Evolutionary conservation across 2,888 invertebrate genomes (phyloP).

Genomic region (Ochropacha duplaris): DNA sequence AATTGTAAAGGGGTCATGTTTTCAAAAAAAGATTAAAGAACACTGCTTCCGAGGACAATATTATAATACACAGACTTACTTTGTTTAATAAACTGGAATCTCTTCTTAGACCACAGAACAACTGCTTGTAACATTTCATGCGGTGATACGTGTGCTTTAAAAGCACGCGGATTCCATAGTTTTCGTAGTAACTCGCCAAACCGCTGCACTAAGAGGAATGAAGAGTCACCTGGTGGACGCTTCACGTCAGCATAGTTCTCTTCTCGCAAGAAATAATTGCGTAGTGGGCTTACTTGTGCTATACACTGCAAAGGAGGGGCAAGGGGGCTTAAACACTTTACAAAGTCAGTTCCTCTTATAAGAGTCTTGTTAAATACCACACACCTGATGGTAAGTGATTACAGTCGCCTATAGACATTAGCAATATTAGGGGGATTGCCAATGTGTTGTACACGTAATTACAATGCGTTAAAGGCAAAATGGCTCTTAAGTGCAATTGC

Average conservation of each 20-base stretch:
- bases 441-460: too few species aligned
- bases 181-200: constrained; percentile 98
- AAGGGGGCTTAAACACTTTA: too few species aligned
- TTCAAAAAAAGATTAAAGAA: too few species aligned
- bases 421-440: too few species aligned
- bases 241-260: constrained; percentile 94
- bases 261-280: constrained; percentile 97
- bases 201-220: constrained; percentile 93
- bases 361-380: too few species aligned
- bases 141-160: constrained; percentile 99
- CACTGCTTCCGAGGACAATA: not conserved
- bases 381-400: too few species aligned
- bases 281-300: constrained; percentile 96
- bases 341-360: too few species aligned
- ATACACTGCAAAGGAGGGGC: constrained; percentile 89
- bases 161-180: constrained; percentile 99
- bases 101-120: constrained; percentile 97
- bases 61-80: constrained; percentile 79
- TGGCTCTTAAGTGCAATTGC: too few species aligned
- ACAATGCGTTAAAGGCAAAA: too few species aligned
- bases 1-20: too few species aligned
- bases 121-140: constrained; percentile 99
- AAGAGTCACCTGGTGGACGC: constrained; percentile 97
- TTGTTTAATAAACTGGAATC: constrained; percentile 99
- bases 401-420: too few species aligned